Conservation (phyloP, 1,140 invertebrate genomes). For the Drosophila pruinosa region DNA sequence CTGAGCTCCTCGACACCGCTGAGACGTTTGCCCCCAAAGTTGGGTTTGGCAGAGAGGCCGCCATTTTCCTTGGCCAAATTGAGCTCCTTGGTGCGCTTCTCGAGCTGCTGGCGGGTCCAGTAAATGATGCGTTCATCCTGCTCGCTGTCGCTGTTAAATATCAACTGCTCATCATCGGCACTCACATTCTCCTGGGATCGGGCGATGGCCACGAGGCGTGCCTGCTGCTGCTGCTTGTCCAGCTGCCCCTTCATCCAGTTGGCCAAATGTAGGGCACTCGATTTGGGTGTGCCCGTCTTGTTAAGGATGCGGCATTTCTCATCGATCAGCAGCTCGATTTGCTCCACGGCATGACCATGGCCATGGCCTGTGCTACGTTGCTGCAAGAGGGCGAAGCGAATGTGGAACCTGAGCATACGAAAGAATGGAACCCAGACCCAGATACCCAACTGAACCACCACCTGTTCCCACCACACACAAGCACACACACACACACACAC, state of each 20-base stretch:
- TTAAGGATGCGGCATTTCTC: conserved; percentile 85
- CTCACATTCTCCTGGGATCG: conserved; percentile 68
- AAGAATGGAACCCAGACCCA: neutral
- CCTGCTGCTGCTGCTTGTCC: conserved; percentile 80
- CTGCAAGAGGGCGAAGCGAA: conserved; percentile 41
- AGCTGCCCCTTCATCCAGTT: conserved; percentile 88
- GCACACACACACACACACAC: conserved; percentile 11
- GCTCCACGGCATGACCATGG: conserved; percentile 69
- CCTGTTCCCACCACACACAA: neutral
- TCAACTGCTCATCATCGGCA: conserved; percentile 72
- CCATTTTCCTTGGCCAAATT: conserved; percentile 83
- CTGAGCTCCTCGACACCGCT: conserved; percentile 80
- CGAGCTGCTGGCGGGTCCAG: conserved; percentile 88
- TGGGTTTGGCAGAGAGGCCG: conserved; percentile 75
- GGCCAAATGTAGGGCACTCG: conserved; percentile 86
- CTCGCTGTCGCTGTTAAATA: conserved; percentile 83
- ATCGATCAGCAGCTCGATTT: conserved; percentile 85
- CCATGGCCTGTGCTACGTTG: conserved; percentile 20
- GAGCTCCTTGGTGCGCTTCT: conserved; percentile 87
- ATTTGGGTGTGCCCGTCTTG: conserved; percentile 85
- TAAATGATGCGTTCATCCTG: conserved; percentile 85
- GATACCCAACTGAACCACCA: neutral
- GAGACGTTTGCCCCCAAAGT: conserved; percentile 70
- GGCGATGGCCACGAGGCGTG: conserved; percentile 68
- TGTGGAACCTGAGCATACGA: neutral